Evolutionary conservation across 2,113 vertebrate species (phyloP), one percentile per base, ranked within the genome.

Genomic region (Falco punctatus): DNA sequence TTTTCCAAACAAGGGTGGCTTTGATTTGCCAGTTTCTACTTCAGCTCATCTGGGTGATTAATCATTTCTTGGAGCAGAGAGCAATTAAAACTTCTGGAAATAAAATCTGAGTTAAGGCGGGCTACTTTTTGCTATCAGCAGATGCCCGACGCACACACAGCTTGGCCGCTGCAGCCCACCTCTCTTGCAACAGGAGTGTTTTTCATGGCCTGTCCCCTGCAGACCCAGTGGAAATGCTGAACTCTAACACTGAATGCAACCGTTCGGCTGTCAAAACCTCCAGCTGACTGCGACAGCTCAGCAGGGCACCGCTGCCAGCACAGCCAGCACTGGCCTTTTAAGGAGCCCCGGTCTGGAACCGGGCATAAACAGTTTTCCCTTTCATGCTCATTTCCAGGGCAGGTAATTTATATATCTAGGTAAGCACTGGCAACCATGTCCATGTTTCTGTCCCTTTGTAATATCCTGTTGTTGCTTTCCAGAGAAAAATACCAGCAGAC

Each of bases 391-490:
- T 62, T 95, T 86, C 55, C 87, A 77, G 51, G 44, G 38, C 74
- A 94, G 51, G 79, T 94, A 95, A 91, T 95, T 96, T 86, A 95
- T 95, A 42, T 58, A 22, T 35, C 67, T 97, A 94, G 89, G 92
- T 96, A 71, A 94, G 94, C 66, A 35, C 71, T 83, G 87, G 91
- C 71, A 94, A 33, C 74, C 32, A 10, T 13, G 74, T 88, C 92
- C 78, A 13, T 74, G 54, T 70, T 92, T 95, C 78, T 90, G 89
- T 85, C 93, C 81, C 74, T 90, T 75, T 75, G 86, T 94, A 92
- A 97, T 88, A 96, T 94, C 92, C 95, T 97, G 92, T 96, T 97
- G 97, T 94, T 96, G 42, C 94, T 95, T 95, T 94, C 86, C 91
- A 87, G 78, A 94, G 92, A 85, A 91, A 92, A 97, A 97, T 92